Percentiles rank a stretch among this genome's conserved stretches.
Evolutionary conservation across 2,888 invertebrate species (phyloP).

Genomic region (Lacanobia oleracea): DNA sequence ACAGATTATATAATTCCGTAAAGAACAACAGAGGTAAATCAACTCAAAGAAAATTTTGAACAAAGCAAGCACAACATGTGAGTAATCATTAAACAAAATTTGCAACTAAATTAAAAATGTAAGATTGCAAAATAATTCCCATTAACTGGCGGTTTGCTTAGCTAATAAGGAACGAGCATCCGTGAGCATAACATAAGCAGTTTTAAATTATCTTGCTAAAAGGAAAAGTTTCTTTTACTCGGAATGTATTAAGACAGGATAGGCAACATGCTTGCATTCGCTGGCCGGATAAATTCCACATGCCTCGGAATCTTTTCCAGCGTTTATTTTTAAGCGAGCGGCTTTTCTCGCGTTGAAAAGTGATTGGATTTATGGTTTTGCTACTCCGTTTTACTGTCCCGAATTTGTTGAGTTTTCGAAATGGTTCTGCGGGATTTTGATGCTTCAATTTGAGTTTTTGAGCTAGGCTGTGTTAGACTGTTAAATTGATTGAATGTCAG

Average conservation of each 20-base stretch:
- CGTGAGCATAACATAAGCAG: slow-evolving; percentile 27
- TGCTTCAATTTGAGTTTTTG: slow-evolving; percentile 14
- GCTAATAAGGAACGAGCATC: slow-evolving; percentile 31
- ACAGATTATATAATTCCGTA: not conserved
- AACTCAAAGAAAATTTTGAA: not conserved
- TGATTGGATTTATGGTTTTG: slow-evolving; percentile 35
- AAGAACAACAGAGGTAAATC: not conserved
- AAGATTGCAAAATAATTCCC: slow-evolving; percentile 25
- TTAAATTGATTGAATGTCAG: slow-evolving; percentile 15
- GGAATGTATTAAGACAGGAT: slow-evolving; percentile 51
- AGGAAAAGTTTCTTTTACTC: slow-evolving; percentile 58
- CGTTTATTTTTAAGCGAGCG: slow-evolving; percentile 38
- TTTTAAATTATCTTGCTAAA: slow-evolving; percentile 45
- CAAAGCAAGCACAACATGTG: not conserved
- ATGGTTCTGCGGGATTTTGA: slow-evolving; percentile 19
- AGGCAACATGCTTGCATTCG: slow-evolving; percentile 30
- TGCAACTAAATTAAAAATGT: slow-evolving; percentile 1
- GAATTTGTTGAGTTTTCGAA: slow-evolving; percentile 12
- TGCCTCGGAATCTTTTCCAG: slow-evolving; percentile 49
- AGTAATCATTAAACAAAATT: slow-evolving; percentile 6
- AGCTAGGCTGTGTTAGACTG: not conserved
- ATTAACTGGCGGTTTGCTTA: slow-evolving; percentile 19
- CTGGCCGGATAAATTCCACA: slow-evolving; percentile 57
- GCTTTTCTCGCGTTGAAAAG: slow-evolving; percentile 28
- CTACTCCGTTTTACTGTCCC: not conserved